Conservation (phyloP, 2,888 invertebrate genomes). For the Platerodrilus igneus region DNA sequence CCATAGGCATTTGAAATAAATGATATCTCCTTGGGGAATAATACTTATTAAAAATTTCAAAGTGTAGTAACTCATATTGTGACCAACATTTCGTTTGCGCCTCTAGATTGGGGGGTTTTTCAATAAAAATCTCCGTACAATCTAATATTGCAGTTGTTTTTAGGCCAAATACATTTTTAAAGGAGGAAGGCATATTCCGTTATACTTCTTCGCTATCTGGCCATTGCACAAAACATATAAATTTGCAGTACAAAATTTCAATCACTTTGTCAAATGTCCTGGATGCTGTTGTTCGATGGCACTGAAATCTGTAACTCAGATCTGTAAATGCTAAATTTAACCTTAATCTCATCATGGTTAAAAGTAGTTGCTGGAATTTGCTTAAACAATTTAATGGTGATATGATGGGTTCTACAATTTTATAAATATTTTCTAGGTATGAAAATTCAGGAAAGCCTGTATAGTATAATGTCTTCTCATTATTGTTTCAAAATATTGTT, state of each 20-base stretch:
- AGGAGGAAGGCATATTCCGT: constrained; percentile 2
- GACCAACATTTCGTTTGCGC: constrained; percentile 5
- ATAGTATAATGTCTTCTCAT: constrained; percentile 3
- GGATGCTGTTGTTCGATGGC: no score
- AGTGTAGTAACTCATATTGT: constrained; percentile 2
- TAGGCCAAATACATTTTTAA: constrained; percentile 2
- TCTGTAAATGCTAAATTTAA: constrained; percentile 7
- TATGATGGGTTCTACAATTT: background rate
- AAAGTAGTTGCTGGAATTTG: constrained; percentile 4
- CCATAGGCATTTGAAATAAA: no score
- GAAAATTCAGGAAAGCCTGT: constrained; percentile 2
- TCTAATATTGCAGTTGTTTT: no score
- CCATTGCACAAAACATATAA: constrained; percentile 2
- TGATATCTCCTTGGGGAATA: background rate
- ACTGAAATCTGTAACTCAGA: constrained; percentile 2
- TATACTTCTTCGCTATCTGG: constrained; percentile 1
- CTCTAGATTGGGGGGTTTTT: constrained; percentile 4
- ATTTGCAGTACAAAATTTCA: constrained; percentile 3
- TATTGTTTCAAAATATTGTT: constrained; percentile 2
- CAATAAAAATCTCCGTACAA: constrained; percentile 5
- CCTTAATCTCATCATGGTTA: constrained; percentile 4
- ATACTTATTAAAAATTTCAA: constrained; percentile 10
- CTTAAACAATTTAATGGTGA: background rate
- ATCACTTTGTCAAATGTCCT: constrained; percentile 3
- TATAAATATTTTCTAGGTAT: constrained; percentile 6